These are phyloP conservation scores for Brachionus rotundiformis DNA, from an alignment of 1,140 invertebrate genomes.

Conservation along the genomic window DNA sequence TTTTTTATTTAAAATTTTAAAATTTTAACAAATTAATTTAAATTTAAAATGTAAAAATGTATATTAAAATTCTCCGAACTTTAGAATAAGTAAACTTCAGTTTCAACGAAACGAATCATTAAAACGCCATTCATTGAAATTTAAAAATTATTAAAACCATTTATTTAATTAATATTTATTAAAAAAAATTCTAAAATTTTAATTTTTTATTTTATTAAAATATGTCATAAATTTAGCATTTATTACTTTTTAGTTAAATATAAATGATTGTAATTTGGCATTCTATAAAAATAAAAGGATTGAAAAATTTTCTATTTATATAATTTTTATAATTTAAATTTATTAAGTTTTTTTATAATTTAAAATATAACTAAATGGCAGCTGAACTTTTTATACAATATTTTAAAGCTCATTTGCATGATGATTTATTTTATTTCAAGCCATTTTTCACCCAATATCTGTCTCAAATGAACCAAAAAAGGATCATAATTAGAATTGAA, in stretches of 20 bases:
- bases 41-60: no score
- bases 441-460: background rate
- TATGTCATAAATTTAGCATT: no score
- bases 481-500: background rate
- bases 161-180: no score
- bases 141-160: no score
- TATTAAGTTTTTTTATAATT: background rate
- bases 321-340: background rate
- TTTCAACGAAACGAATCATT: no score
- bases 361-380: background rate
- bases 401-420: background rate
- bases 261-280: background rate
- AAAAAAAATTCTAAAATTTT: no score
- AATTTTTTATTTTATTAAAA: no score
- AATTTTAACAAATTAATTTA: no score
- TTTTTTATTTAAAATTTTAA: no score
- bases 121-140: no score
- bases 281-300: background rate
- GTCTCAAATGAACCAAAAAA: background rate
- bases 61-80: no score
- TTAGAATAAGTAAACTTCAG: no score
- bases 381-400: background rate
- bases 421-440: constrained; percentile 27
- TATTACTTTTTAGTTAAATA: background rate
- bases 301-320: background rate